These are phyloP conservation scores for Spisula subtruncata DNA, from an alignment of 2,888 invertebrate genomes.

Conservation along the genomic window DNA sequence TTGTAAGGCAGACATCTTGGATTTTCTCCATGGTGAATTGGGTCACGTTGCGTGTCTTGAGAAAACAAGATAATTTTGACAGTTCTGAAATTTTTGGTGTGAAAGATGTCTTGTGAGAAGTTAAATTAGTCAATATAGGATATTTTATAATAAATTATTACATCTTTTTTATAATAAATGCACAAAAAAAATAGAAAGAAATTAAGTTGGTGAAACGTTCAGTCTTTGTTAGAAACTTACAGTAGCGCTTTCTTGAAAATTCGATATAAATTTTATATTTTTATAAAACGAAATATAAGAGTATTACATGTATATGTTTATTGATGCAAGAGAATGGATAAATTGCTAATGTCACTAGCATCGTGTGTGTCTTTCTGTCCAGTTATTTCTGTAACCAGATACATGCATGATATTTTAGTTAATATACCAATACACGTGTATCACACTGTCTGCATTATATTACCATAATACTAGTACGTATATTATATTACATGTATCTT, in stretches of 20 bases:
- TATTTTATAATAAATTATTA: neutral
- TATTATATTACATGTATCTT: neutral
- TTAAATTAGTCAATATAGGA: neutral
- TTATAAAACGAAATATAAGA: neutral
- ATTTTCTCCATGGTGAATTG: conserved; percentile 35
- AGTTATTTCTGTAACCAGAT: conserved; percentile 47
- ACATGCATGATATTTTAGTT: conserved; percentile 55
- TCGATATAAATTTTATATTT: neutral
- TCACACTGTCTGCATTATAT: conserved; percentile 41
- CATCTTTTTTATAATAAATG: neutral
- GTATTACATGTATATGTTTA: neutral
- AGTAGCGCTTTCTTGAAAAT: neutral
- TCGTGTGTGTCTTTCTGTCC: conserved; percentile 11
- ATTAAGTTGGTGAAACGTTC: neutral
- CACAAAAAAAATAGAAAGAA: neutral
- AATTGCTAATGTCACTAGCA: conserved; percentile 25
- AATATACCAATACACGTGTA: conserved; percentile 18
- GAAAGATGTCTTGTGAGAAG: neutral
- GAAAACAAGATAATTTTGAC: neutral
- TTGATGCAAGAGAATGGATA: neutral
- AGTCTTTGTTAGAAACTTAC: neutral
- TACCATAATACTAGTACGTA: neutral
- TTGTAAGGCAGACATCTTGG: conserved; percentile 64
- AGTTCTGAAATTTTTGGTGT: neutral
- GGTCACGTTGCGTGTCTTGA: conserved; percentile 25